Base-by-base conservation (phyloP, 2,888 invertebrate genomes). In the Brachyptera risi region DNA sequence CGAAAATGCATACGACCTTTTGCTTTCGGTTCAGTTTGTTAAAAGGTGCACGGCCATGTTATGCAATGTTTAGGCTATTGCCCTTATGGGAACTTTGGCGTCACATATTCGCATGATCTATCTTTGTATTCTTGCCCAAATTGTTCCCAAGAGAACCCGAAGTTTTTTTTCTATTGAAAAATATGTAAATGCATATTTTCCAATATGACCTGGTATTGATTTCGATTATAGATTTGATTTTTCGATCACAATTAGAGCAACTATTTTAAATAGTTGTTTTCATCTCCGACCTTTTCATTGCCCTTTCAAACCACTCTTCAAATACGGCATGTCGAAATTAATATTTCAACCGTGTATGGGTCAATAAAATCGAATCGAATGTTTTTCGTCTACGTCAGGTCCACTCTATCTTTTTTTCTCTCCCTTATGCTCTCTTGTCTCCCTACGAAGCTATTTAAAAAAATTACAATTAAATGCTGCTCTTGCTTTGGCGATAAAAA, bases 31-130 rank as follows among this genome's bases (percentile, higher is more conserved):
- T 51, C 51, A 49, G 49, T 49, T 51, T 27, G 50, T 27, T 31
- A 37, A 21, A 54, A 54, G 37, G 54, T 37, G 35, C 21, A 21
- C 24, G 35, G 21, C 17, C 17, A 42, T 42, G 19, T 42, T 9
- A 21, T 42, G 42, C 42, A n/a, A 4, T 7, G 37, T 51, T n/a
- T 50, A 2, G 26, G 11, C 4, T 27, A 7, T 15, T 13, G 11
- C 15, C 51, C n/a, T n/a, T 4, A 27, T 54, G 54, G 54, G 54
- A 54, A 54, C 54, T 19, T 35, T 35, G n/a, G 37, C 21, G 35
- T 54, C 21, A 35, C 54, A 54, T 54, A 54, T 54, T 54, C 54
- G 54, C 54, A 54, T 17, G 54, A 51, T n/a, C 27, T n/a, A 31
- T 27, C 35, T 17, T 37, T 54, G 47, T 47, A 24, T 47, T 11